phyloP scores from a whole-genome alignment of 2,113 vertebrate genomes.

The Osmerus mordax region DNA sequence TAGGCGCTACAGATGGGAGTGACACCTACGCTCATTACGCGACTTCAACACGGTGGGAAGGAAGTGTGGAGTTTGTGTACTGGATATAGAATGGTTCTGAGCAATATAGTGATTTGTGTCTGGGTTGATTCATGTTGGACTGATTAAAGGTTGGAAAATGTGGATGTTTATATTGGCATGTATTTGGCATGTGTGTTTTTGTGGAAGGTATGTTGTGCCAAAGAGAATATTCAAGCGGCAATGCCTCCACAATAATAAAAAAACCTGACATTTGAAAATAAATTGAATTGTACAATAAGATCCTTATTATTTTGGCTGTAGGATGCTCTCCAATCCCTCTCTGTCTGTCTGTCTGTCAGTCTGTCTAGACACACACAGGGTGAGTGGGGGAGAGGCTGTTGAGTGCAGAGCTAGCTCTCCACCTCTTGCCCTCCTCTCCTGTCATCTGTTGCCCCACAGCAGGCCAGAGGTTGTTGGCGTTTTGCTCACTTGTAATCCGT shows the following conservation, averaged over 20 bases:
- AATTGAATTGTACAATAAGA: too few species aligned
- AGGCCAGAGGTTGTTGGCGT: conserved; percentile 77
- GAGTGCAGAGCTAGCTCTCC: conserved; percentile 43
- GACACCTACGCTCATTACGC: conserved; percentile 52
- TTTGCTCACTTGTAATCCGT: conserved; percentile 77
- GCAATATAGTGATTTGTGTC: neutral
- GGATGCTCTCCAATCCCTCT: conserved; percentile 49
- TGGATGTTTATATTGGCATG: neutral
- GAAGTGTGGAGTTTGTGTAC: conserved; percentile 21
- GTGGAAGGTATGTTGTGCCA: neutral
- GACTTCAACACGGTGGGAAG: conserved; percentile 36
- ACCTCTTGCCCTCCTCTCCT: conserved; percentile 63
- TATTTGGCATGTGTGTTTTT: neutral
- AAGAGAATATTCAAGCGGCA: neutral
- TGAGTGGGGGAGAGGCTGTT: conserved; percentile 44
- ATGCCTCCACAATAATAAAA: too few species aligned
- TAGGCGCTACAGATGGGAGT: conserved; percentile 40
- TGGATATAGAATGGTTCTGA: neutral
- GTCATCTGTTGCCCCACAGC: conserved; percentile 73
- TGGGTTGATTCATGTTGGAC: neutral
- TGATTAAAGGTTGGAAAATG: neutral
- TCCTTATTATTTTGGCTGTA: conserved; percentile 38
- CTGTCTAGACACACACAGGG: conserved; percentile 47
- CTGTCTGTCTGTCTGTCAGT: conserved; percentile 45
- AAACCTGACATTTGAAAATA: too few species aligned